Evolutionary conservation across 2,113 vertebrate genomes (phyloP).

Genomic region (Actenoides hombroni): DNA sequence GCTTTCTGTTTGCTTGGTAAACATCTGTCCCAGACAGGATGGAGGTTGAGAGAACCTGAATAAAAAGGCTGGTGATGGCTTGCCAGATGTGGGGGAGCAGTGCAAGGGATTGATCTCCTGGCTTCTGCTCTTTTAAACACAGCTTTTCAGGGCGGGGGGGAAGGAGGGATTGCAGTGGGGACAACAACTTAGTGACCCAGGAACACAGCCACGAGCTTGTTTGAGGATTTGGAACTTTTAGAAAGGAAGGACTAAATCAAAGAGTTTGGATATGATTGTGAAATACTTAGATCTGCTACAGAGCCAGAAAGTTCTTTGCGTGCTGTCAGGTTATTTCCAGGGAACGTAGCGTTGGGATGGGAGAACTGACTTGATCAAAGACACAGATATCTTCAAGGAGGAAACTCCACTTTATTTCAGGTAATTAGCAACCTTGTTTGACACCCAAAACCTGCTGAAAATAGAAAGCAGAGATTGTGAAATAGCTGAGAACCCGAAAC

Average conservation of each 20-base stretch:
- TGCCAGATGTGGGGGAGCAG: neutral
- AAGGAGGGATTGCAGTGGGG: neutral
- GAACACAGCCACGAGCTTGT: neutral
- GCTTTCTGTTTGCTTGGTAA: conserved; percentile 13
- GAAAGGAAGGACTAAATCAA: neutral
- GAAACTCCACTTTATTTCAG: neutral
- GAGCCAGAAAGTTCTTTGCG: neutral
- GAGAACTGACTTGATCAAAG: neutral
- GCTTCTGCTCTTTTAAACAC: neutral
- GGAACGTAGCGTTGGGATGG: neutral
- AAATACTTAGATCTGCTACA: neutral
- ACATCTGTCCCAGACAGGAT: neutral
- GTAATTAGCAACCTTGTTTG: neutral
- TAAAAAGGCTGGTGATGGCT: neutral
- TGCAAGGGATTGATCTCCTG: neutral
- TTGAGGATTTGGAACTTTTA: neutral
- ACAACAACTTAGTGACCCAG: neutral
- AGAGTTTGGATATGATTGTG: neutral
- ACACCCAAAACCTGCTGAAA: neutral
- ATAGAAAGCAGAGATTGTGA: neutral
- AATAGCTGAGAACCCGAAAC: neutral
- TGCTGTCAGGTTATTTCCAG: neutral
- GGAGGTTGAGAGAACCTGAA: neutral
- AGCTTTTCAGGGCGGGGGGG: neutral
- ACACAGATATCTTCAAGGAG: neutral